A percentile compares a stretch with the other conserved stretches of the same genome.
Evolutionary conservation across 2,113 vertebrate genomes (phyloP).

Genomic region (Bubalus kerabau): DNA sequence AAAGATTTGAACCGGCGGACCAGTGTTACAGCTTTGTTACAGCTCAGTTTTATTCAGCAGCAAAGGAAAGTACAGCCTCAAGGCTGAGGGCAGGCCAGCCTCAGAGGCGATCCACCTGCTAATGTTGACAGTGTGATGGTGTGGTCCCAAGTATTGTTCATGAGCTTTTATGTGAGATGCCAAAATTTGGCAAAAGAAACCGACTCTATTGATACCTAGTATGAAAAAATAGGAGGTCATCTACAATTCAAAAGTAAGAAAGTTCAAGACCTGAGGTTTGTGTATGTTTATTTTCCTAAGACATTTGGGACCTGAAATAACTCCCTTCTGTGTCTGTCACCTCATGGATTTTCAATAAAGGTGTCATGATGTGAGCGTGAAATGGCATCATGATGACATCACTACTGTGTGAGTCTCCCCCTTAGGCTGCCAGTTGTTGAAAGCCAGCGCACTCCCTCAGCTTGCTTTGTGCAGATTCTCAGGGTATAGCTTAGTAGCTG

Average conservation of each 20-base stretch:
- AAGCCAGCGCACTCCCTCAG: not conserved
- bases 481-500: too few species aligned
- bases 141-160: not conserved
- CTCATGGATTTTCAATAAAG: not conserved
- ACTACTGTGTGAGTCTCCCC: fast-evolving
- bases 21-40: not conserved
- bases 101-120: not conserved
- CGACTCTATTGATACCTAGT: not conserved
- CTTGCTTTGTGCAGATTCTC: not conserved
- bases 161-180: not conserved
- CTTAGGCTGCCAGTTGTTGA: not conserved
- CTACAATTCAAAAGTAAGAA: not conserved
- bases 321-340: not conserved
- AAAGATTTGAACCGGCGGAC: not conserved
- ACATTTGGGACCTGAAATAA: not conserved
- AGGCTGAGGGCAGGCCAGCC: not conserved
- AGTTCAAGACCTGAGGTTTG: not conserved
- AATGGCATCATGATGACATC: not conserved
- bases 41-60: not conserved
- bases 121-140: not conserved
- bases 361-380: not conserved
- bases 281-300: not conserved
- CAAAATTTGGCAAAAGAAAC: not conserved
- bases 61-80: not conserved
- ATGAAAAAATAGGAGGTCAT: not conserved